Conservation (phyloP, 1,140 invertebrate genomes). For the Zeugodacus cucurbitae region DNA sequence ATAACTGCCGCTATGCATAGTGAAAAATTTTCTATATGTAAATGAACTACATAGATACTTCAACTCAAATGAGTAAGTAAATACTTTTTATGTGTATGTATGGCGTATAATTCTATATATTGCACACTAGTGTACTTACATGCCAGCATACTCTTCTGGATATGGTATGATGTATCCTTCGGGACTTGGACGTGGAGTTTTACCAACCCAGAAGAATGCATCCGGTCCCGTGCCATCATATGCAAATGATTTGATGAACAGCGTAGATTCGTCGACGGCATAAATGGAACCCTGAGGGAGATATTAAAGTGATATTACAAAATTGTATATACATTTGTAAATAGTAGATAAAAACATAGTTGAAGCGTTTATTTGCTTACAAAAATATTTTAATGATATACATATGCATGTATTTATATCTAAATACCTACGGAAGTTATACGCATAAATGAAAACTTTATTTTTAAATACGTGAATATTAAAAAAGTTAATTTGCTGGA, state of each 20-base stretch:
- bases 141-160: constrained; percentile 80
- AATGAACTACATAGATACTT: background rate
- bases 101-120: too few relatives aligned
- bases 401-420: too few relatives aligned
- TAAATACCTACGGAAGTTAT: too few relatives aligned
- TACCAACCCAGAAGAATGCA: constrained; percentile 90
- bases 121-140: constrained; percentile 68
- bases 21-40: background rate
- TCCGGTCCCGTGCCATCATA: constrained; percentile 88
- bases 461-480: too few relatives aligned
- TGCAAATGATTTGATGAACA: constrained; percentile 86
- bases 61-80: background rate
- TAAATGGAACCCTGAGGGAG: constrained; percentile 76
- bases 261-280: constrained; percentile 86
- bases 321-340: background rate
- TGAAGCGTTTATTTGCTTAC: too few relatives aligned
- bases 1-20: too few relatives aligned
- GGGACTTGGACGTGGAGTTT: constrained; percentile 78
- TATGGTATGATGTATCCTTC: constrained; percentile 86
- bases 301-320: constrained; percentile 31
- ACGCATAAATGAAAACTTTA: too few relatives aligned
- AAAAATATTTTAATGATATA: too few relatives aligned
- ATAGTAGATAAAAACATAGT: background rate
- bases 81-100: background rate
- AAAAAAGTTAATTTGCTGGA: too few relatives aligned